Evolutionary conservation across 1,140 invertebrate species (phyloP), one percentile per base, ranked within the genome.

Genomic region (Drosophila pallidifrons): DNA sequence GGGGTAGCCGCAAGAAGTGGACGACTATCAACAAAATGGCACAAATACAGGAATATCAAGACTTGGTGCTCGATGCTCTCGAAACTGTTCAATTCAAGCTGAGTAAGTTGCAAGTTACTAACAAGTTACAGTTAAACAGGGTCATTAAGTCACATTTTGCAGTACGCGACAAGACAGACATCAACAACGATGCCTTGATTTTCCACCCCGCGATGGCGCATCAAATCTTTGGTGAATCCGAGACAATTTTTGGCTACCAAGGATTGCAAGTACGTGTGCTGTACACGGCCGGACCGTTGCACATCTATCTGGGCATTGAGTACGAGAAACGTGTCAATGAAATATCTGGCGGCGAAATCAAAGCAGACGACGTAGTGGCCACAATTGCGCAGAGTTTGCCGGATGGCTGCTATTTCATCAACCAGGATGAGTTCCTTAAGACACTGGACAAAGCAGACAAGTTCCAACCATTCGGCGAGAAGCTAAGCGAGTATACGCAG

Each of bases 211-310:
- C 96, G 57, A 98, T 98, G 97, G 96, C 97, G 57, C 97, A 99
- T 94, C 98, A 99, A 93, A 95, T 99, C 13, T 99, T 98, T 94
- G 98, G 98, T 20, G 97, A 98, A 81, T 96, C 96, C 81, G 98
- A 99, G 93, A 96, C 95, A 68, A 98, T 99, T 91, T 99, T 98
- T 94, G 98, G 98, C 13, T 99, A 98, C 90, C 95, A 96, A 91
- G 96, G 97, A 87, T 93, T 99, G 20, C 94, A 94, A 68, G 95
- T 99, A 5, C 94, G 96, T 54, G 92, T 99, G 8, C 96, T 96
- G 87, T 98, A 98, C 91, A 95, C 95, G 74, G 97, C 97, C 54
- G 96, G 95, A 30, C 96, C 95, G 63, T 93, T 98, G 47, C 95
- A 95, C 73, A 96, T 96, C 15, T 98, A 96, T 83, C 91, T 97